Evolutionary conservation across 2,888 invertebrate species (phyloP), one percentile per base, ranked within the genome.

Genomic region (Dolichopus griseipennis): DNA sequence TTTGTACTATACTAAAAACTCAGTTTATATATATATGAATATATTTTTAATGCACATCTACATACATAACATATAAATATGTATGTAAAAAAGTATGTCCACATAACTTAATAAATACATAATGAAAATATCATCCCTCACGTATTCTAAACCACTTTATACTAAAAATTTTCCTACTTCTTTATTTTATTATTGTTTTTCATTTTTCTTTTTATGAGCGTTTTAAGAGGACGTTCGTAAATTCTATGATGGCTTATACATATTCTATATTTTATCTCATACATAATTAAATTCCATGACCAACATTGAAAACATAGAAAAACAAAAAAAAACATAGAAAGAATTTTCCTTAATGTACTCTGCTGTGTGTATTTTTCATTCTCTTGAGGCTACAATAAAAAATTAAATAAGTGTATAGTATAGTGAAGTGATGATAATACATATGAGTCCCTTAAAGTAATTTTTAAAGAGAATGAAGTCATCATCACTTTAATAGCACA

Each of bases 251-350:
- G 52, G n/a, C 18, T 52, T 52, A 18, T 52, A 52, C 18, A 15
- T 52, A 12, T 9, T 37, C 37, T 7, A 52, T 18, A 18, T 52
- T 52, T 18, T 37, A 37, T 52, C 52, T n/a, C 52, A 52, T 52
- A 52, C n/a, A 52, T 52, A 52, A 52, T 52, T 52, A 52, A 52
- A n/a, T 52, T 52, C 52, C 52, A 52, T 52, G 52, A 52, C 52
- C 52, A 52, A 52, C 15, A 12, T 27, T 27, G 41, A 52, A 52
- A 6, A 52, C n/a, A 52, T 15, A 15, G 15, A 52, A 12, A 37
- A 43, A 43, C 7, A 43, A 34, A 34, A 5, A 34, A 34, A 52
- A 52, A 52, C 18, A 52, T 18, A 9, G 2, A 52, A 52, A 52
- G 2, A 15, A 52, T 52, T 27, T 12, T 52, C 52, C 52, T 52